Evolutionary conservation across 2,113 vertebrate species (phyloP), one percentile per base, ranked within the genome.

Genomic region (Mormyrus lacerda): DNA sequence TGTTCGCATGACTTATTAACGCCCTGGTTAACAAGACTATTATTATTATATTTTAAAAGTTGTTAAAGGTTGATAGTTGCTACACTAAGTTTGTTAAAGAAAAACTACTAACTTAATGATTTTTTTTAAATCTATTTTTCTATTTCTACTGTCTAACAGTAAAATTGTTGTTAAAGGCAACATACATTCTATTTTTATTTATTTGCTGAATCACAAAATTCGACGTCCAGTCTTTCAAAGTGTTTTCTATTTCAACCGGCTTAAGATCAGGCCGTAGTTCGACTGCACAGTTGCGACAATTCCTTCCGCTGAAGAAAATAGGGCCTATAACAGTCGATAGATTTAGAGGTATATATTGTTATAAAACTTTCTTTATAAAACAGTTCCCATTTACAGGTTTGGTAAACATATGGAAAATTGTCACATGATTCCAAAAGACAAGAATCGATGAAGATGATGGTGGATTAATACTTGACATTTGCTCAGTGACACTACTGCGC

Each of bases 271-370:
- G 76, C 73, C 88, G 91, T 91, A 90, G 65, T 88, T 90, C 76
- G 39, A 88, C 89, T 11, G 6, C 48, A 27, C 85, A 88, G 53
- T 55, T 61, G 89, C 86, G 89, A 87, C 88, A 92, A 90, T 91
- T 39, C 90, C 94, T 91, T 95, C 95, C 95, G 94, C 95, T 44
- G 73, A 51, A 89, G 9, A 17, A 91, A 89, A 31, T 94, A 95
- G 92, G 39, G 21, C 84, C 90, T 13, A 8, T 35, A 53, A 53
- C 85, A 51, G 27, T 53, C 85, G 85, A 27, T 44, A 24, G 15
- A 58, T 87, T 61, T 61, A 19, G 35, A 21, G 7, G 53, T 21
- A 53, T 39, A 10, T 58, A 88, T 88, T 27, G 87, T 44, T 53
- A 7, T 87, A 5, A 42, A 6, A 58, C 65, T 7, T 85, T 55